Evolutionary conservation across 2,797 vertebrate genomes (phyloP), one percentile per base, ranked within the genome.

Genomic region (Scolopax bukidnonensis): DNA sequence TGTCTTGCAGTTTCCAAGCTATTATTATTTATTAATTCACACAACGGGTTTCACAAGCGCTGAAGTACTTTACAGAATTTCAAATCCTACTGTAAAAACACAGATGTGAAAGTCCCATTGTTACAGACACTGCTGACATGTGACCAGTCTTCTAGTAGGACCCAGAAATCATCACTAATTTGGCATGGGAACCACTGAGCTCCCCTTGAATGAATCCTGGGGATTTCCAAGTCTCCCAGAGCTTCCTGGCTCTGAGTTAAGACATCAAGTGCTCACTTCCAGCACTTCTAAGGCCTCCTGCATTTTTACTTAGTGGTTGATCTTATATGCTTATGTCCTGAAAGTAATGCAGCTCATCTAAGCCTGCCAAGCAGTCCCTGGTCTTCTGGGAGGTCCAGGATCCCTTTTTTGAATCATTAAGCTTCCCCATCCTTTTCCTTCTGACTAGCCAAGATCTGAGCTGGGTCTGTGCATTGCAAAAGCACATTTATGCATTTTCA

Each of bases 21-120:
- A 80, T 67, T 75, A 32, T 88, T 80, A 64, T 90, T 73, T 97
- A 94, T 97, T 96, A 88, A 91, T 95, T 96, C 56, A 89, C 78
- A 54, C 54, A 85, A 41, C 47, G 76, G 19, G 45, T 75, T 92
- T 85, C 82, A 87, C 47, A 92, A 91, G 65, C 74, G 68, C 82
- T 65, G 73, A 88, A 77, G 85, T 74, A 64, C 64, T 76, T 92
- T 60, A 64, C 7, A 61, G 71, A 94, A 86, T 86, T 87, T 89
- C 27, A 89, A 50, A 77, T 91, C 91, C 81, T 91, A 9, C 89
- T 77, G 71, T 41, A 89, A 63, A 93, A 69, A 73, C 51, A 91
- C 20, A 78, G 64, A 70, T 79, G 16, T 36, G 60, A 32, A 85
- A 67, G 20, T 84, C 24, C 24, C 0, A 21, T 69, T 88, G 76